Base-by-base conservation (phyloP, 35 echinoderm and acorn worm species). In the Ophioderma brevispina region DNA sequence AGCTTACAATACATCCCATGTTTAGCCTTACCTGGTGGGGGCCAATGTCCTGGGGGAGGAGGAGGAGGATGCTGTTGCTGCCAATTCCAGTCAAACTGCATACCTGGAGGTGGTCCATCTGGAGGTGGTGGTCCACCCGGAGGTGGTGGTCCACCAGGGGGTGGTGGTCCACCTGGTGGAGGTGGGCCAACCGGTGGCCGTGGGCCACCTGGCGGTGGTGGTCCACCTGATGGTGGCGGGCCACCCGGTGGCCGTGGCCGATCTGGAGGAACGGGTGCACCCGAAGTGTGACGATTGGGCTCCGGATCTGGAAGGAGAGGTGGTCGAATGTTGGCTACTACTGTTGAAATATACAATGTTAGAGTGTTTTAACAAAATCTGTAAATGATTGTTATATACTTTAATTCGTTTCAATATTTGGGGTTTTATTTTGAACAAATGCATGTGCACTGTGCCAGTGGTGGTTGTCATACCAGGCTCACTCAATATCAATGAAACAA, bases 81-180 rank as follows among this genome's bases (percentile, higher is more conserved):
- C 78, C 78, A 80, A 80, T 80, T 36, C 78, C 78, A 36, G 6
- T 80, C 78, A 80, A 21, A 40, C 6, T 80, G 78, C 78, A 36
- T 37, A 1, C 38, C 38, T 80, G 38, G 17, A 34, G 28, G 38
- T 37, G 30, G 30, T 3, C 34, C 34, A 36, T 80, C 34, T 35
- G 28, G 78, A 6, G 78, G 17, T 46, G 41, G 41, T 46, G 41
- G 17, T 8, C 41, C 41, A 46, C 4, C 17, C 17, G 4, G 17
- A 46, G 17, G 4, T 8, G 41, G 5, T 46, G 4, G 4, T 25
- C 4, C n/a, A 70, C 59, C 59, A 15, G 59, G 41, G 17, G 41
- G 41, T 46, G 41, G 59, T 25, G 10, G n/a, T 8, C n/a, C 10
- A 3, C 59, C 59, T 35, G 30, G 30, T 34, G 33, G 78, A 23